Conservation (phyloP, 1,140 invertebrate species). For the Pogonomyrmex californicus region DNA sequence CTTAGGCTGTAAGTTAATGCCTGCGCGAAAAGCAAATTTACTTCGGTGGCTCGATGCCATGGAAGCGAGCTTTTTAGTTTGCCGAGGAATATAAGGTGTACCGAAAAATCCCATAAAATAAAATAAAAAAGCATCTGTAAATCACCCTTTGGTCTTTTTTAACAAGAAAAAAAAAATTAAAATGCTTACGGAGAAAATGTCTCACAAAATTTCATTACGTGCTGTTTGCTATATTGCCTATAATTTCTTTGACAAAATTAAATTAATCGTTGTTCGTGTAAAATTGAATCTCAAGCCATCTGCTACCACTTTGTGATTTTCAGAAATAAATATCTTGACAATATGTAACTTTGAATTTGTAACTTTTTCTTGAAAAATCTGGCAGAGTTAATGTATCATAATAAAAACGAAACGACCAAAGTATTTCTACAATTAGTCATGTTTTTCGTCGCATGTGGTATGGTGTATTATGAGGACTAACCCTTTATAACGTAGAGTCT, state of each 20-base stretch:
- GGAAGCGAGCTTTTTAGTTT: slow-evolving; percentile 12
- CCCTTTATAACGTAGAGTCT: slow-evolving; percentile 93
- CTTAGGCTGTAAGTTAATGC: slow-evolving; percentile 90
- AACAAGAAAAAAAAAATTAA: not conserved
- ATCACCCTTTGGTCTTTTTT: not conserved
- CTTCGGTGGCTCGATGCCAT: not conserved
- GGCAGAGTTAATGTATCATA: not conserved
- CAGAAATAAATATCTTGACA: not conserved
- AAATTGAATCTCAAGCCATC: not conserved
- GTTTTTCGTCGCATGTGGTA: not conserved
- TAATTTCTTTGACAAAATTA: not conserved
- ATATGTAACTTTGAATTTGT: not conserved
- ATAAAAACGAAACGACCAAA: not conserved
- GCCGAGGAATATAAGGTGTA: not conserved
- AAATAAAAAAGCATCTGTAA: not conserved
- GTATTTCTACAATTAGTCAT: slow-evolving; percentile 23
- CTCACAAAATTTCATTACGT: not conserved
- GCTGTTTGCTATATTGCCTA: not conserved
- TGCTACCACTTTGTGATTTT: not conserved
- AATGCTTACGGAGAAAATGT: not conserved
- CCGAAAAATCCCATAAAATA: not conserved
- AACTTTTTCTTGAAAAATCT: not conserved
- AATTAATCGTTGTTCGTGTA: not conserved
- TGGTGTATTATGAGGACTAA: slow-evolving; percentile 65
- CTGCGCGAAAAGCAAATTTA: slow-evolving; percentile 76